Percentiles rank a stretch among this genome's conserved stretches.
Conservation (phyloP, 1,140 invertebrate genomes). For the Procambarus virginalis region DNA sequence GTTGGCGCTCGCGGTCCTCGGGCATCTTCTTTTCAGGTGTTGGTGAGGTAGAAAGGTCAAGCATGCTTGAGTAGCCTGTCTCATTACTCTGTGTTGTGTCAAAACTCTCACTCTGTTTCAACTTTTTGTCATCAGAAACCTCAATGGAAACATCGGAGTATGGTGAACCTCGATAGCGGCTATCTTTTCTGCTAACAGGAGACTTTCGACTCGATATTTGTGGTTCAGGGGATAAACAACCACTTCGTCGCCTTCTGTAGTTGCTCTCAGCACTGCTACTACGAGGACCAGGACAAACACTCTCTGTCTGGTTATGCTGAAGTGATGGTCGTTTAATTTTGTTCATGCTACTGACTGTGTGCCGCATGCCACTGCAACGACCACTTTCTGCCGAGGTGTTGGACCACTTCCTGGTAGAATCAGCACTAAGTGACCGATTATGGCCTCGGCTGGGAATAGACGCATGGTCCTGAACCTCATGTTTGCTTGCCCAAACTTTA, state of each 20-base stretch:
- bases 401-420: conserved; percentile 60
- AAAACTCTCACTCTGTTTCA: conserved; percentile 70
- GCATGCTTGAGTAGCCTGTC: conserved; percentile 69
- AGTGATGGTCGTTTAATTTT: conserved; percentile 65
- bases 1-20: conserved; percentile 44
- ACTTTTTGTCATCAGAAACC: conserved; percentile 49
- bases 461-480: background rate
- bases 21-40: conserved; percentile 41
- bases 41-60: conserved; percentile 68
- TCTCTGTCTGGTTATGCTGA: conserved; percentile 20
- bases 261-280: conserved; percentile 64
- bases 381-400: conserved; percentile 44
- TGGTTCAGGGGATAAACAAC: conserved; percentile 57
- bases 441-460: conserved; percentile 20
- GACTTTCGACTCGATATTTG: conserved; percentile 46
- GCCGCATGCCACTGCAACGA: conserved; percentile 46
- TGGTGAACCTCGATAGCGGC: conserved; percentile 47
- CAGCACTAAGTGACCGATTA: conserved; percentile 56
- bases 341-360: conserved; percentile 69
- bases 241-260: conserved; percentile 48
- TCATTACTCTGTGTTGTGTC: conserved; percentile 70
- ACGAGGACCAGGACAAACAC: conserved; percentile 4
- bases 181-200: conserved; percentile 54
- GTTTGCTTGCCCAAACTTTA: background rate
- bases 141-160: conserved; percentile 57